phyloP scores from a whole-genome alignment of 53 echinoderm and acorn worm species.

The Holothuria leucospilota region DNA sequence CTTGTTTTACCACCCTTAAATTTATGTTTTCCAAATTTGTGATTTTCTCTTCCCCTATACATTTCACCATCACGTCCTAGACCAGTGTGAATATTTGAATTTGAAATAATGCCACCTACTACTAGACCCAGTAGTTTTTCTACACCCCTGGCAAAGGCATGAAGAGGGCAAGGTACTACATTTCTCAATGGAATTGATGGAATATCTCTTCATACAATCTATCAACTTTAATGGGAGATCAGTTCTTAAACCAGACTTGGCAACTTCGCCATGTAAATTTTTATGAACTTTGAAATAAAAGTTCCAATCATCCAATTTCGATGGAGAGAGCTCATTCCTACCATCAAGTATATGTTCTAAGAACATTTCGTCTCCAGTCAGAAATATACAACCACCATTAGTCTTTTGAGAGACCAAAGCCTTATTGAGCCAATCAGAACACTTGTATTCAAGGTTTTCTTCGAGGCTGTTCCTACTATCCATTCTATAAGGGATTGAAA shows the following conservation, averaged over 20 bases:
- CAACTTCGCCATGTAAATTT: not conserved
- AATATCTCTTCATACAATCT: not conserved
- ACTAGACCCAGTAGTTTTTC: conserved; percentile 14
- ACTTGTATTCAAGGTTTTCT: not conserved
- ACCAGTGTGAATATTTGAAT: not conserved
- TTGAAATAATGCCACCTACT: not conserved
- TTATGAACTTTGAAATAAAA: not conserved
- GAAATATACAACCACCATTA: not conserved
- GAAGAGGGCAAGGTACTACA: conserved; percentile 6
- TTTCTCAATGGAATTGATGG: not conserved
- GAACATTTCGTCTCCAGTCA: conserved; percentile 12
- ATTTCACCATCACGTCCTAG: not conserved
- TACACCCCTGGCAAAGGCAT: conserved; percentile 1
- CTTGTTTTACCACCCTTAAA: not conserved
- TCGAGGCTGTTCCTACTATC: conserved; percentile 6
- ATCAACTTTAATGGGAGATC: not conserved
- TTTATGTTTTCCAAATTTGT: not conserved
- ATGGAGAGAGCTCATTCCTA: not conserved
- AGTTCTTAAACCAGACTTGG: not conserved
- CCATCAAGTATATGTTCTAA: too few relatives aligned
- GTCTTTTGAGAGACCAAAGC: too few relatives aligned
- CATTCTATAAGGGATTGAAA: conserved; percentile 4
- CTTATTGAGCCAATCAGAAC: not conserved
- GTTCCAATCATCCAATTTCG: not conserved
- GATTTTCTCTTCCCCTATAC: not conserved